Evolutionary conservation across 2,797 vertebrate genomes (phyloP).

Genomic region (Morelia viridis): DNA sequence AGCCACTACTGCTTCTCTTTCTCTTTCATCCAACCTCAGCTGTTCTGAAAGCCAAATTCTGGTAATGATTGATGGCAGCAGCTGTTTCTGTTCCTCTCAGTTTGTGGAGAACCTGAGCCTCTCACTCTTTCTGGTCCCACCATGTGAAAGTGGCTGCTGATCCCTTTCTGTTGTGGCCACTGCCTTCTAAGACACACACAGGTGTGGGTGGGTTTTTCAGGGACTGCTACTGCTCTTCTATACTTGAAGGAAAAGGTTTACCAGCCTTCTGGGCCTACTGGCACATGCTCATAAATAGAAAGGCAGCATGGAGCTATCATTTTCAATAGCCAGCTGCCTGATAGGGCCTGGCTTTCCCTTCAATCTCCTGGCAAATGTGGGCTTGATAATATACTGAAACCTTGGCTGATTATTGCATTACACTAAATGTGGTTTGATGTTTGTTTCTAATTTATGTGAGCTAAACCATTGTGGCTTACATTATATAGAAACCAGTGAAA

Average conservation of each 20-base stretch:
- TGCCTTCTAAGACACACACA: not conserved
- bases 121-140: not conserved
- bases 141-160: not conserved
- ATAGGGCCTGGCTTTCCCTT: not conserved
- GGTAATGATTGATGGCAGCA: not conserved
- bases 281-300: not conserved
- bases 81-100: not conserved
- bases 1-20: not conserved
- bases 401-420: not conserved
- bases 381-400: not conserved
- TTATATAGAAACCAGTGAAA: not conserved
- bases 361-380: not conserved
- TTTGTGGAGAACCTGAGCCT: not conserved
- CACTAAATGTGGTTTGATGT: not conserved
- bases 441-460: not conserved
- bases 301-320: not conserved
- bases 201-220: not conserved
- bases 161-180: not conserved
- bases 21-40: not conserved
- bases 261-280: not conserved
- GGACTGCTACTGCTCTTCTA: not conserved
- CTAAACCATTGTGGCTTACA: not conserved
- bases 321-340: not conserved
- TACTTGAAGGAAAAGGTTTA: not conserved
- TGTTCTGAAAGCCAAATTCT: not conserved